Evolutionary conservation across 2,888 invertebrate species (phyloP).

Genomic region (Parelbella ahira): DNA sequence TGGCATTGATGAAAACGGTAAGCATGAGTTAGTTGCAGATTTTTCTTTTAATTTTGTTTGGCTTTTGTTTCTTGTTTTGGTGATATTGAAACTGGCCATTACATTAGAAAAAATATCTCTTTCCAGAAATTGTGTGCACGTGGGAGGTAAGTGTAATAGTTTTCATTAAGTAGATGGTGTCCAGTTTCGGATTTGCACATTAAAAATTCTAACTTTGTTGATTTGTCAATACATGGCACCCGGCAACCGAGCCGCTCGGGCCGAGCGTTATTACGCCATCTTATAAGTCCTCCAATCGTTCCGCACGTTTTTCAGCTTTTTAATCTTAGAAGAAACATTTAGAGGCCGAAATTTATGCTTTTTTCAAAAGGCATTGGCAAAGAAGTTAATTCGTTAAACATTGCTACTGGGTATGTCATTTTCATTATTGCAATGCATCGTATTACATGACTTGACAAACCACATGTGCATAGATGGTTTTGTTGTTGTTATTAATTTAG

Average conservation of each 20-base stretch:
- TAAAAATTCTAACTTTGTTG: constrained; percentile 60
- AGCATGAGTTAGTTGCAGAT: constrained; percentile 52
- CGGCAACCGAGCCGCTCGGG: constrained; percentile 60
- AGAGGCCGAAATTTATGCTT: constrained; percentile 62
- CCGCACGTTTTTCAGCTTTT: constrained; percentile 71
- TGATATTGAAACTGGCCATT: constrained; percentile 81
- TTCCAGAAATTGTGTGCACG: constrained; percentile 79
- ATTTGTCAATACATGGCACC: constrained; percentile 79
- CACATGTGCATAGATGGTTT: constrained; percentile 72
- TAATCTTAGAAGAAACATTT: constrained; percentile 52
- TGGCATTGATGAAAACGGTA: constrained; percentile 83
- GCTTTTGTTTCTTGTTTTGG: constrained; percentile 82
- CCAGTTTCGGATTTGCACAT: constrained; percentile 58
- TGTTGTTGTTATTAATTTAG: constrained; percentile 66
- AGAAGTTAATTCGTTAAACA: constrained; percentile 56
- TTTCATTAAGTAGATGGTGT: constrained; percentile 58
- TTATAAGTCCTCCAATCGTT: constrained; percentile 75
- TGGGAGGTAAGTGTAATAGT: constrained; percentile 76
- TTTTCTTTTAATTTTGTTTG: constrained; percentile 67
- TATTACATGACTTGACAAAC: constrained; percentile 67
- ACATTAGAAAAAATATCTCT: constrained; percentile 81
- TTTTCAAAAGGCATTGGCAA: constrained; percentile 51
- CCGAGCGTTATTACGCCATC: constrained; percentile 77
- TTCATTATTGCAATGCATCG: constrained; percentile 67
- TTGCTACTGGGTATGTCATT: constrained; percentile 71